phyloP scores from a whole-genome alignment of 2,797 vertebrate genomes.

The Chelonia mydas region DNA sequence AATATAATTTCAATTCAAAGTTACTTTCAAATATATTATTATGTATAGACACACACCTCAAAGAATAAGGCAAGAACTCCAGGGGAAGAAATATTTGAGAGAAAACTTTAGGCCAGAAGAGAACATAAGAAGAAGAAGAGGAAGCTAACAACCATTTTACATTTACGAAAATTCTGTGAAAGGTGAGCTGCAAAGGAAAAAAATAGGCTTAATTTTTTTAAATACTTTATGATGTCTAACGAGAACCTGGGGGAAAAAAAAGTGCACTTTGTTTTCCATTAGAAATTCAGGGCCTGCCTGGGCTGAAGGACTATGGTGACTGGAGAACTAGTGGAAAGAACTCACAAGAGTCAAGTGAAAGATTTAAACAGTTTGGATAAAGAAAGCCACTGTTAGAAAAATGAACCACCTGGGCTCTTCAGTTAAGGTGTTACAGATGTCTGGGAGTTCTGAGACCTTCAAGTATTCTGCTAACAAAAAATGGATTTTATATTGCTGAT shows the following conservation, averaged over 20 bases:
- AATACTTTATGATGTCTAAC: neutral
- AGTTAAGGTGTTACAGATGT: neutral
- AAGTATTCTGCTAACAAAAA: neutral
- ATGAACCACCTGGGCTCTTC: neutral
- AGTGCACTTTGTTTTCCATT: neutral
- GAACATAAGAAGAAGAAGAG: neutral
- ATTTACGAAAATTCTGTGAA: neutral
- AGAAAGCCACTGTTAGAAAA: neutral
- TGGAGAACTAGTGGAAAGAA: neutral
- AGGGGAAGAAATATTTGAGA: neutral
- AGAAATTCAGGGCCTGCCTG: neutral
- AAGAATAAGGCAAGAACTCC: neutral
- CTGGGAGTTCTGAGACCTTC: neutral
- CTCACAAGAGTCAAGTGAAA: neutral
- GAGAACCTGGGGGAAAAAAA: neutral
- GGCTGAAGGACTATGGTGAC: neutral
- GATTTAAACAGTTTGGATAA: neutral
- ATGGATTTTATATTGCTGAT: neutral
- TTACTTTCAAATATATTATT: slow-evolving; percentile 8
- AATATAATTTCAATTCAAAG: slow-evolving; percentile 36
- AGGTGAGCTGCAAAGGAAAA: neutral
- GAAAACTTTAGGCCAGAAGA: neutral
- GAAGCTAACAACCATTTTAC: neutral
- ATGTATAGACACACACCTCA: too few species aligned
- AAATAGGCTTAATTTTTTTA: neutral